A percentile compares a stretch with the other conserved stretches of the same genome.
phyloP scores from a whole-genome alignment of 1,140 invertebrate genomes.

The Magallana gigas region DNA sequence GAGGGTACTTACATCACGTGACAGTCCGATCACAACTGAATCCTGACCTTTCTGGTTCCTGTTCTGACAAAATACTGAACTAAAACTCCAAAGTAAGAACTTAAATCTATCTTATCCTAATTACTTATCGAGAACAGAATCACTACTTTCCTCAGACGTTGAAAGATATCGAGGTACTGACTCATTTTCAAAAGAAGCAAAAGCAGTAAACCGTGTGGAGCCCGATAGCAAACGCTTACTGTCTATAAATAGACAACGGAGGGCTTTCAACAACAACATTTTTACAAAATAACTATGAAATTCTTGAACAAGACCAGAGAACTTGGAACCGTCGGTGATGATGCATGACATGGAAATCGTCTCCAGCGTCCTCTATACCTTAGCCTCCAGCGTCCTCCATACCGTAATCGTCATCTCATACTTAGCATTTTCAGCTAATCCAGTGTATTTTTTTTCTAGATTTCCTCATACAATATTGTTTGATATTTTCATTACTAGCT shows the following conservation, averaged over 20 bases:
- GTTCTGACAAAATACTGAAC: slow-evolving; percentile 34
- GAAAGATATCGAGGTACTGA: slow-evolving; percentile 42
- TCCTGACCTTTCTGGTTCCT: background rate
- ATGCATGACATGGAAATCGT: too few relatives aligned
- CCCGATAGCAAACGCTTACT: background rate
- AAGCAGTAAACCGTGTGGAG: background rate
- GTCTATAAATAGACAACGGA: background rate
- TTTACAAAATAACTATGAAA: too few relatives aligned
- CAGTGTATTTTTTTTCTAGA: too few relatives aligned
- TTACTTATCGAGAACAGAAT: slow-evolving; percentile 41
- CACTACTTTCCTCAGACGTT: slow-evolving; percentile 42
- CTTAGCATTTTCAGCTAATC: too few relatives aligned
- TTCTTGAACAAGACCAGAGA: too few relatives aligned
- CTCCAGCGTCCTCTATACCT: too few relatives aligned
- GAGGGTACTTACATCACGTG: background rate
- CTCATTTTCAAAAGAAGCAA: slow-evolving; percentile 30
- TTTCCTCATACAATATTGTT: too few relatives aligned
- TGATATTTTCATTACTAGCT: too few relatives aligned
- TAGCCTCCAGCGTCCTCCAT: too few relatives aligned
- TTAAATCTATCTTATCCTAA: slow-evolving; percentile 41
- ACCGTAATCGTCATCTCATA: too few relatives aligned
- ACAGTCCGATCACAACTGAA: background rate
- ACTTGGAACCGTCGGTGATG: too few relatives aligned
- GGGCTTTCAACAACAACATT: too few relatives aligned
- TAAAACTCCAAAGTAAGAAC: slow-evolving; percentile 13